A percentile compares a stretch with the other conserved stretches of the same genome.
phyloP scores from a whole-genome alignment of 2,888 invertebrate species.

The Hyposoter dolosus region DNA sequence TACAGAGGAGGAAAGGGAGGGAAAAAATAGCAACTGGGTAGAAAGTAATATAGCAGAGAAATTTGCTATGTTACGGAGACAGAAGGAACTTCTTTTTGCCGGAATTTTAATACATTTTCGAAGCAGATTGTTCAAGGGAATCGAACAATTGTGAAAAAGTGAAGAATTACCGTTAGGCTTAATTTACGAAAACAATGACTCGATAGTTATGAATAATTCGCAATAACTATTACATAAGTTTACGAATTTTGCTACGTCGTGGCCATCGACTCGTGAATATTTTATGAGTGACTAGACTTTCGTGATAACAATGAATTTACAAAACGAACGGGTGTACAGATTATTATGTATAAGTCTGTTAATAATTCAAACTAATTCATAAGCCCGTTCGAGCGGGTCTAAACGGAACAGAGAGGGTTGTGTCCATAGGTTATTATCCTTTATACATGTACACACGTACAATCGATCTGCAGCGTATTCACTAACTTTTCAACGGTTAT shows the following conservation, averaged over 20 bases:
- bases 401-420: background rate
- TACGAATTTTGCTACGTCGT: background rate
- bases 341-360: slow-evolving; percentile 23
- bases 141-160: background rate
- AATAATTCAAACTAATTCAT: slow-evolving; percentile 50
- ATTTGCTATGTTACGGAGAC: slow-evolving; percentile 49
- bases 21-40: slow-evolving; percentile 55
- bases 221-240: background rate
- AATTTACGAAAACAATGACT: background rate
- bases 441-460: background rate
- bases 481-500: background rate
- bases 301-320: slow-evolving; percentile 23
- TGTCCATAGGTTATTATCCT: background rate
- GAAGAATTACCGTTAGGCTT: background rate
- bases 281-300: background rate
- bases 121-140: background rate
- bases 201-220: background rate
- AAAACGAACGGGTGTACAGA: background rate
- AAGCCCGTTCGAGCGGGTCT: background rate
- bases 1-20: slow-evolving; percentile 30
- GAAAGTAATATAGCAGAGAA: slow-evolving; percentile 69
- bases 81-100: slow-evolving; percentile 45
- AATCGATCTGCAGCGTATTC: slow-evolving; percentile 39
- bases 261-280: background rate
- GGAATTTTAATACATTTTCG: background rate